These are phyloP conservation scores for Melanogrammus aeglefinus DNA, from an alignment of 2,797 vertebrate species.

Conservation along the genomic window DNA sequence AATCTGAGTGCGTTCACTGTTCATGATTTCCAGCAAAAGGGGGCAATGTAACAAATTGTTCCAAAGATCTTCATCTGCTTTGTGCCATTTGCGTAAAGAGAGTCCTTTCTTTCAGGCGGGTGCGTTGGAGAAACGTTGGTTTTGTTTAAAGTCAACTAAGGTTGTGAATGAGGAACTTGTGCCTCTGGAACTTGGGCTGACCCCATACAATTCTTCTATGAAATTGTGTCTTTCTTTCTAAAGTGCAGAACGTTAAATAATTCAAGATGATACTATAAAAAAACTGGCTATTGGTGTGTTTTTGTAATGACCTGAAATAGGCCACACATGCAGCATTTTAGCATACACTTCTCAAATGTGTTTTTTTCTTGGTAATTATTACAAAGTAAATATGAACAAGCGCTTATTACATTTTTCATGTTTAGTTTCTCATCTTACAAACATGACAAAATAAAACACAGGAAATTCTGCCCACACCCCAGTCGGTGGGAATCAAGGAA, in stretches of 20 bases:
- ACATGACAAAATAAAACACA: neutral
- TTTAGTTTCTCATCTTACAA: neutral
- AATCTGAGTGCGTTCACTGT: slow-evolving; percentile 78
- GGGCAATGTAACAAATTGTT: slow-evolving; percentile 59
- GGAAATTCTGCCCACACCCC: neutral
- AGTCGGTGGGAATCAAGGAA: neutral
- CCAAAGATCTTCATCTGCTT: slow-evolving; percentile 36
- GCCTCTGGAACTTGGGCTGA: too few species aligned
- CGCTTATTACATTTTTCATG: neutral
- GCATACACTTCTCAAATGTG: neutral
- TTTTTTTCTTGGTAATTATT: neutral
- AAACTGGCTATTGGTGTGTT: neutral
- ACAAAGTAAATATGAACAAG: neutral
- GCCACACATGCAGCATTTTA: neutral
- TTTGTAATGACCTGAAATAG: neutral
- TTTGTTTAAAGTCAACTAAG: neutral
- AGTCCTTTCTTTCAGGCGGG: neutral
- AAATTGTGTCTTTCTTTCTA: neutral
- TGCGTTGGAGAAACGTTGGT: neutral
- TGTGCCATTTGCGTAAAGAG: neutral
- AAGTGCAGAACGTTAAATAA: neutral
- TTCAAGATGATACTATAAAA: neutral
- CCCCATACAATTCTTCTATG: neutral
- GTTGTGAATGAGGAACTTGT: slow-evolving; percentile 12
- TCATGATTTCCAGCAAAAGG: slow-evolving; percentile 57